Percentiles rank a stretch among this genome's conserved stretches.
These are phyloP conservation scores for Kryptolebias marmoratus DNA, from an alignment of 2,113 vertebrate species.

Conservation along the genomic window DNA sequence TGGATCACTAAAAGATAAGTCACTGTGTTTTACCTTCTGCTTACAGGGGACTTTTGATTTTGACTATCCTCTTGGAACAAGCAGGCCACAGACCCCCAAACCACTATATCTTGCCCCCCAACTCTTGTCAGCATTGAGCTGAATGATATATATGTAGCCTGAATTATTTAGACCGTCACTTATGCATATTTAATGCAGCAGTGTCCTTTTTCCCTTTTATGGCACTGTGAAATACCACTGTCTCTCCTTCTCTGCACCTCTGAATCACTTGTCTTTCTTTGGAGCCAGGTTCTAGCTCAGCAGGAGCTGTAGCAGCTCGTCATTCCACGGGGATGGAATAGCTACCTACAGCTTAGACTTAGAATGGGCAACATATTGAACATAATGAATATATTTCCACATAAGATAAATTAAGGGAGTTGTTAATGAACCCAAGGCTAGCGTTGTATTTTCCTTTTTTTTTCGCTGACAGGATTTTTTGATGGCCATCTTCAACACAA, in stretches of 20 bases:
- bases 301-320: conserved; percentile 12
- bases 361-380: neutral
- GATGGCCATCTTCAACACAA: too few species aligned
- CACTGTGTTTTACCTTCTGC: neutral
- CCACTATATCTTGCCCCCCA: conserved; percentile 57
- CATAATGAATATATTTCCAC: neutral
- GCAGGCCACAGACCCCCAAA: conserved; percentile 25
- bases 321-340: conserved; percentile 10
- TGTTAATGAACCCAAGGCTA: conserved; percentile 22
- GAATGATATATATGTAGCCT: conserved; percentile 77
- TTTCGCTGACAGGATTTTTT: too few species aligned
- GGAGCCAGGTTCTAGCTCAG: conserved; percentile 14
- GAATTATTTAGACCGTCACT: conserved; percentile 81
- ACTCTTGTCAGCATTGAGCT: conserved; percentile 64
- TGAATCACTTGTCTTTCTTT: conserved; percentile 31
- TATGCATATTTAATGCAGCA: conserved; percentile 81
- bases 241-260: conserved; percentile 45
- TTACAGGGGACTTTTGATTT: conserved; percentile 45
- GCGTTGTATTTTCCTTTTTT: conserved; percentile 1
- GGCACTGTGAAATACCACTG: conserved; percentile 73
- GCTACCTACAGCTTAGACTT: conserved; percentile 12
- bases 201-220: conserved; percentile 77
- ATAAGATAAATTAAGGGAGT: neutral
- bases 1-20: neutral
- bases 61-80: conserved; percentile 21